Conservation (phyloP, 2,113 vertebrate genomes). For the Ophiodon elongatus region DNA sequence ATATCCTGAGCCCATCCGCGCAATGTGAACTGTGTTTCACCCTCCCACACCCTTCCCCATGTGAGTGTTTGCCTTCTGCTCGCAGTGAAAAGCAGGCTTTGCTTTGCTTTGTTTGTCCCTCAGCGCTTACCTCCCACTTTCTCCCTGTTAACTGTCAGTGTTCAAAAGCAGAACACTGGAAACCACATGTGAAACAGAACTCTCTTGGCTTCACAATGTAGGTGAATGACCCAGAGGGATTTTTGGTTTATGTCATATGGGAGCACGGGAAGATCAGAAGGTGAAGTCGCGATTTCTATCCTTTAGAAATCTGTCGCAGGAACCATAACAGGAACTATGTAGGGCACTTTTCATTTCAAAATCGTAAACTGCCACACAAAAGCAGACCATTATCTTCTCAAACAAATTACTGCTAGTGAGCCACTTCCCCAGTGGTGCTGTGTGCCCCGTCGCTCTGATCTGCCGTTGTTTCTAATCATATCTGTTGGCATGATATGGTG, state of each 20-base stretch:
- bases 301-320: slow-evolving; percentile 19
- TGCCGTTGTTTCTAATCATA: slow-evolving; percentile 60
- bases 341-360: not conserved
- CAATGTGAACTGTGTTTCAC: slow-evolving; percentile 82
- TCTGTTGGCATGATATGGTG: slow-evolving; percentile 51
- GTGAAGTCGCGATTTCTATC: slow-evolving; percentile 12
- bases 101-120: slow-evolving; percentile 82
- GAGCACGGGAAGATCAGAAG: slow-evolving; percentile 29
- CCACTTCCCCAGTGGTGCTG: not conserved
- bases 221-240: slow-evolving; percentile 63
- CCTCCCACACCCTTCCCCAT: slow-evolving; percentile 79
- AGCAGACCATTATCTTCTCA: not conserved
- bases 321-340: not conserved
- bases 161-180: slow-evolving; percentile 78
- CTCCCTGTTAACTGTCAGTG: slow-evolving; percentile 77
- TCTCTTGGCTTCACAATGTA: slow-evolving; percentile 63
- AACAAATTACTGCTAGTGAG: not conserved
- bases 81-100: slow-evolving; percentile 78
- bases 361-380: not conserved
- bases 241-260: slow-evolving; percentile 44
- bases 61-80: slow-evolving; percentile 80
- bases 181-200: slow-evolving; percentile 80
- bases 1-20: slow-evolving; percentile 76
- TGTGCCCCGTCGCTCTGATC: not conserved
- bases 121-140: slow-evolving; percentile 77